Percentiles rank a stretch among this genome's conserved stretches.
Evolutionary conservation across 2,888 invertebrate genomes (phyloP).

Genomic region (Andrena marginata): DNA sequence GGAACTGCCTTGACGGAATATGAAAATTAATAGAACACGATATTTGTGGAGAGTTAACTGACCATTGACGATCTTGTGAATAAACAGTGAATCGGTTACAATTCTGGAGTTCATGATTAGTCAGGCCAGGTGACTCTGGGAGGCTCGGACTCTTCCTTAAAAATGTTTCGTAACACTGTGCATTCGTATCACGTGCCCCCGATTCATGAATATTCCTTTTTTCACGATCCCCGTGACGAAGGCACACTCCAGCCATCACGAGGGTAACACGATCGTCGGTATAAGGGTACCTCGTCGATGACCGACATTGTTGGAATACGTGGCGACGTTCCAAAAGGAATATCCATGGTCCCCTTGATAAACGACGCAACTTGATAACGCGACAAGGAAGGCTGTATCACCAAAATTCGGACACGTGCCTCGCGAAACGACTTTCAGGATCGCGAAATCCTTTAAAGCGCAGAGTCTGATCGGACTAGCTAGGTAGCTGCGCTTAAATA

Average conservation of each 20-base stretch:
- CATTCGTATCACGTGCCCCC: background rate
- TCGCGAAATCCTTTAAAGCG: background rate
- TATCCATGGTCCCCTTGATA: background rate
- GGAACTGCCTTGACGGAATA: too few relatives aligned
- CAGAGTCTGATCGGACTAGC: background rate
- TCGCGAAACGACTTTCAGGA: background rate
- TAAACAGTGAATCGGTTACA: too few relatives aligned
- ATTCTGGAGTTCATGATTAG: background rate
- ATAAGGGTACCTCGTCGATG: conserved; percentile 3
- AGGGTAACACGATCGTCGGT: conserved; percentile 8
- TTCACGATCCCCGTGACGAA: background rate
- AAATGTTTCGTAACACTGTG: too few relatives aligned
- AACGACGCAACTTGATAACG: background rate
- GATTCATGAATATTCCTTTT: conserved; percentile 10
- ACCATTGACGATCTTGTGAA: too few relatives aligned
- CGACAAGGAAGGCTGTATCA: background rate
- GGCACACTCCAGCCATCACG: background rate
- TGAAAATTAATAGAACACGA: too few relatives aligned
- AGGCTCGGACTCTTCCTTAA: background rate
- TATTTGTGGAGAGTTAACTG: too few relatives aligned
- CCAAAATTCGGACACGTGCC: background rate
- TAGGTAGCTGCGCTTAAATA: background rate
- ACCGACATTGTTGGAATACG: background rate
- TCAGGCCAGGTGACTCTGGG: background rate
- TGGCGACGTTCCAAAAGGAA: background rate